Evolutionary conservation across 2,113 vertebrate species (phyloP), one percentile per base, ranked within the genome.

Genomic region (Neofelis nebulosa): DNA sequence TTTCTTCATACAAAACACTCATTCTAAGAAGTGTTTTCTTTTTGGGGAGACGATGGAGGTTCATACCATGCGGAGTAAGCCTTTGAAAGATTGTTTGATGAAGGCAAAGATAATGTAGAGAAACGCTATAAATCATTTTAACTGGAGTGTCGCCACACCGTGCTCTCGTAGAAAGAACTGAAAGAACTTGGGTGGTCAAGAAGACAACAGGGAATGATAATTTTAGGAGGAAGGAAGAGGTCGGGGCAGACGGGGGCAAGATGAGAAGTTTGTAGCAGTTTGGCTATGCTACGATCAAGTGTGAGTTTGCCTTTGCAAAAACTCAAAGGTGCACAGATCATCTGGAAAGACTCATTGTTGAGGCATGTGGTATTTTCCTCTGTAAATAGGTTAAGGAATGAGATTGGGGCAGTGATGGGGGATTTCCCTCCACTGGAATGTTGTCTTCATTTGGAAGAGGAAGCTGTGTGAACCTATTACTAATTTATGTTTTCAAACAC

Each of bases 91-190:
- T 41, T 38, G 18, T 41, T 89, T n/a, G 41, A 55, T 19, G 19
- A 48, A n/a, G 36, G 45, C n/a, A 55, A 90, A 55, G 19, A 21
- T n/a, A 16, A 27, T 7, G 12, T 3, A 27, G 66, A 81, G 66
- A 41, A 41, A 23, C 0, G 15, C 7, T 4, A 16, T 16, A 12
- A 2, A 1, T 76, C 2, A 3, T 1, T 27, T 7, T 31, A 29
- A 16, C 7, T 18, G 23, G 66, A 16, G 14, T 3, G 14, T 50
- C 45, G 13, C 48, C 10, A 7, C 84, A 14, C 21, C 25, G 27
- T 6, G 14, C 33, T 52, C 2, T 31, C 19, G 7, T 36, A 31
- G 38, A 48, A 19, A 76, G 38, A 84, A 33, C 31, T 12, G 61
- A 68, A 50, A n/a, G 18, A 25, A 31, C 2, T 13, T 52, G 4